Conservation (phyloP, 2,888 invertebrate genomes). For the Poecilobothrus nobilitatus region DNA sequence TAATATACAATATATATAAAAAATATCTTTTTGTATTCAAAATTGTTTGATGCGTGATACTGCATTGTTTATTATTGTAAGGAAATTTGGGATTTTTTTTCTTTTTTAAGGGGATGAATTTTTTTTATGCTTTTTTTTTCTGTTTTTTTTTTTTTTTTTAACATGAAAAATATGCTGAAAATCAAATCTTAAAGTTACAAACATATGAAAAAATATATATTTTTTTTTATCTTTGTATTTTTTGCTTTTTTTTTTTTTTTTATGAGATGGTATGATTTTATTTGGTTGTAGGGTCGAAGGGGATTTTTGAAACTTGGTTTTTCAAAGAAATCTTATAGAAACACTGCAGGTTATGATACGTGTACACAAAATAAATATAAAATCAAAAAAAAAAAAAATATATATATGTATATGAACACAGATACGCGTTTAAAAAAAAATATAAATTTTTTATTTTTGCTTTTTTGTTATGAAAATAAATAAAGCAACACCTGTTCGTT, state of each 20-base stretch:
- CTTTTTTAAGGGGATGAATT: background rate
- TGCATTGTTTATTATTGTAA: background rate
- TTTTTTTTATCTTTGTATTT: background rate
- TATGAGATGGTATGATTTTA: background rate
- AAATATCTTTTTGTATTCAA: too few relatives aligned
- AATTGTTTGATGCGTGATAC: background rate
- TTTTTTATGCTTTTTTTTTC: background rate
- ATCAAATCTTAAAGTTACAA: too few relatives aligned
- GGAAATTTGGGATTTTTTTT: background rate
- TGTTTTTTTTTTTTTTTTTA: too few relatives aligned
- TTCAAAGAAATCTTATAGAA: background rate
- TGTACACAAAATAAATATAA: background rate
- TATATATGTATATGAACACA: too few relatives aligned
- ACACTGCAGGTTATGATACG: background rate
- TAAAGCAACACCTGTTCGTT: slow-evolving; percentile 3
- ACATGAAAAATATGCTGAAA: too few relatives aligned
- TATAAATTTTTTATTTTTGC: too few relatives aligned
- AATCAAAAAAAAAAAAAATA: background rate
- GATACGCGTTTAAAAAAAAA: too few relatives aligned
- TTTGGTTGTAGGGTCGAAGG: too few relatives aligned
- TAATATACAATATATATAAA: too few relatives aligned
- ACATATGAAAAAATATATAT: background rate
- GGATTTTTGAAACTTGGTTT: too few relatives aligned
- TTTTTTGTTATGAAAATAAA: background rate
- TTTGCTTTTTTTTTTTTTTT: background rate